phyloP scores from a whole-genome alignment of 2,797 vertebrate species.

The Catharus ustulatus region DNA sequence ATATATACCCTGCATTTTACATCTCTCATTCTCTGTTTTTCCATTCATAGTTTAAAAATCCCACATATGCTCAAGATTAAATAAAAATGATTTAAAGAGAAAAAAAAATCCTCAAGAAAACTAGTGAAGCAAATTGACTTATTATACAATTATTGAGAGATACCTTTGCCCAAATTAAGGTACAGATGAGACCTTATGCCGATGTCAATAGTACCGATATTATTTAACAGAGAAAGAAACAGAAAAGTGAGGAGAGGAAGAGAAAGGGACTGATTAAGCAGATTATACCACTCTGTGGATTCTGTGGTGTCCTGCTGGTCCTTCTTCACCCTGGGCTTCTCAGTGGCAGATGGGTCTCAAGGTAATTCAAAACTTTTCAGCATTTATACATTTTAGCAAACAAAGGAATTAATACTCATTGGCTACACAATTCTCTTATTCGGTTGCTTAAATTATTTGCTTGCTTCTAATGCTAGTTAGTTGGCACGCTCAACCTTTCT shows the following conservation, averaged over 20 bases:
- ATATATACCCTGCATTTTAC: background rate
- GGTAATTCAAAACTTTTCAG: background rate
- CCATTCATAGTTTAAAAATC: background rate
- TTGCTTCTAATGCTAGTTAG: background rate
- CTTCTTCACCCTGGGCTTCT: background rate
- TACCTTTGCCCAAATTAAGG: background rate
- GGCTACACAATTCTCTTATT: background rate
- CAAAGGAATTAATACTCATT: background rate
- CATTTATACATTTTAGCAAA: background rate
- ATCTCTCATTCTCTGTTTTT: background rate
- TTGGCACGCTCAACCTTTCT: no score
- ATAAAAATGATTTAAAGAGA: constrained; percentile 25
- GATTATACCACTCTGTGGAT: background rate
- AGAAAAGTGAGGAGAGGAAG: background rate
- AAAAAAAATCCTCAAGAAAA: background rate
- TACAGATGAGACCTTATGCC: background rate
- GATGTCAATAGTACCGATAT: background rate
- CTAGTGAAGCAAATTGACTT: background rate
- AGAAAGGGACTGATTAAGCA: background rate
- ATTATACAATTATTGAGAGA: accelerated
- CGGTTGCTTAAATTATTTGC: accelerated
- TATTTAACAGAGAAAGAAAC: background rate
- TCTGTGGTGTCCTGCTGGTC: no score
- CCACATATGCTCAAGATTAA: background rate
- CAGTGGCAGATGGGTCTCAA: background rate